Evolutionary conservation across 23 tunicate species (phyloP).

Genomic region (Ascidia mentula): DNA sequence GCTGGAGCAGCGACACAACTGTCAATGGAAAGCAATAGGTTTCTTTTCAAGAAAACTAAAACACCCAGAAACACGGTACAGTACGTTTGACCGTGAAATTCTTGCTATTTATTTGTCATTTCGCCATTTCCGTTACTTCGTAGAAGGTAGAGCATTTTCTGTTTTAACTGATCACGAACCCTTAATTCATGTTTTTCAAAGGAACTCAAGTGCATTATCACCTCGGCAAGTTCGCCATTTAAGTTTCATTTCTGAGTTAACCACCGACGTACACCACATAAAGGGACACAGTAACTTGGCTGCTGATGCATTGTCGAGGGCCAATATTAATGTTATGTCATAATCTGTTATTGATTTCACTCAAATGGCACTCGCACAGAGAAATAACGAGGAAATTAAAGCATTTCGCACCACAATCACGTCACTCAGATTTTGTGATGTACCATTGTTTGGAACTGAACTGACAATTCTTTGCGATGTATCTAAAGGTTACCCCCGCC

Average conservation of each 20-base stretch:
- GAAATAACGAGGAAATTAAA: too few species aligned
- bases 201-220: neutral
- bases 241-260: neutral
- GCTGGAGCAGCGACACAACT: conserved; percentile 30
- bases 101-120: conserved; percentile 23
- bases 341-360: neutral
- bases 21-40: conserved; percentile 13
- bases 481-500: neutral
- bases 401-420: neutral
- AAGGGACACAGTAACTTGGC: neutral
- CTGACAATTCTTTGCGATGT: conserved; percentile 6
- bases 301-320: neutral
- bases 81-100: conserved; percentile 33
- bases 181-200: neutral
- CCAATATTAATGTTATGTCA: too few species aligned
- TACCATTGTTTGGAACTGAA: neutral
- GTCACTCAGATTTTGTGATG: neutral
- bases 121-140: conserved; percentile 17
- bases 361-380: neutral
- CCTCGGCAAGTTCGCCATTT: conserved; percentile 24
- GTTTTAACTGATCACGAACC: conserved; percentile 28
- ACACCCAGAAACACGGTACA: conserved; percentile 12
- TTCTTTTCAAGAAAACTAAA: conserved; percentile 34
- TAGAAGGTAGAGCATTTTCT: conserved; percentile 16
- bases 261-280: conserved; percentile 3